Percentiles rank a stretch among this genome's conserved stretches.
Evolutionary conservation across 2,113 vertebrate species (phyloP).

Genomic region (Prionailurus bengalensis): DNA sequence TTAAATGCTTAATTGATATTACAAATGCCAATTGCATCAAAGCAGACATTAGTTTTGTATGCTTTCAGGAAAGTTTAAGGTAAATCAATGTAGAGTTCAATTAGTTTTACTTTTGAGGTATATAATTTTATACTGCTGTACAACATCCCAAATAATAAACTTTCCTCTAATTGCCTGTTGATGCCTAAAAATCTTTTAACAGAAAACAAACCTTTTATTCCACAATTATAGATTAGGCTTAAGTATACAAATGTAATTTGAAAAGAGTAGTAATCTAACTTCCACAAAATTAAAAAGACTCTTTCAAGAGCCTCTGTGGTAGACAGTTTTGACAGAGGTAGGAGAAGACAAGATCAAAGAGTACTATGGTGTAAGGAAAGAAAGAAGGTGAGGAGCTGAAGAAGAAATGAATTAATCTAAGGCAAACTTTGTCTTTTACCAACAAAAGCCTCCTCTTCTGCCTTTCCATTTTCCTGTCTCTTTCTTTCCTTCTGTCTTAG

Average conservation of each 20-base stretch:
- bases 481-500: background rate
- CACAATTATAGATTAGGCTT: constrained; percentile 4
- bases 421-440: background rate
- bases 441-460: background rate
- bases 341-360: background rate
- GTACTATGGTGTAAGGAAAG: background rate
- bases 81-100: constrained; percentile 3
- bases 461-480: background rate
- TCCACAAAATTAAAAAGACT: background rate
- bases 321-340: background rate
- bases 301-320: background rate
- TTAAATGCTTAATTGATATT: constrained; percentile 19
- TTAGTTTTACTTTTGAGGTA: background rate
- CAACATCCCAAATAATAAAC: background rate
- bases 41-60: background rate
- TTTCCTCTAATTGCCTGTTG: background rate
- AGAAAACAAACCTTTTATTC: background rate
- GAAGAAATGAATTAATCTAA: background rate
- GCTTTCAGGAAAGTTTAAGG: background rate
- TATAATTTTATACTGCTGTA: background rate
- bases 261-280: constrained; percentile 24
- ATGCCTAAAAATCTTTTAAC: constrained; percentile 13
- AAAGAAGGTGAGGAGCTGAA: background rate
- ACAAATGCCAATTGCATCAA: background rate
- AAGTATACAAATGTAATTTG: constrained; percentile 25